phyloP scores from a whole-genome alignment of 2,888 invertebrate species.

The Phytoseiulus persimilis region DNA sequence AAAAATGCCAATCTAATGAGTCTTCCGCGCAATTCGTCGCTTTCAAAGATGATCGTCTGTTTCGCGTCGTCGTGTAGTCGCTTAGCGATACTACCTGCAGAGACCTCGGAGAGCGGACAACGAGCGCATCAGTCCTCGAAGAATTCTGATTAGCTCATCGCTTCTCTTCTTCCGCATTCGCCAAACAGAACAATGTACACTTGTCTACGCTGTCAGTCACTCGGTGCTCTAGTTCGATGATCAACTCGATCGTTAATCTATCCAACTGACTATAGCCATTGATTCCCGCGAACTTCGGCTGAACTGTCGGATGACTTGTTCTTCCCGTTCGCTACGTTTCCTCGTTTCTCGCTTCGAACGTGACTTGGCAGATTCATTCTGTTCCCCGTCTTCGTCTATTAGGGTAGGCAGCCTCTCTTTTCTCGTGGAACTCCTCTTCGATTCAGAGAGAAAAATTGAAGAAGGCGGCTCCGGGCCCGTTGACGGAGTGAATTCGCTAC shows the following conservation, averaged over 20 bases:
- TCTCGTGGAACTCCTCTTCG: background rate
- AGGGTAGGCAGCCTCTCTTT: no score
- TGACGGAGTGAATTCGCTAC: background rate
- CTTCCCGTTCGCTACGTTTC: background rate
- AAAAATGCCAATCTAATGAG: background rate
- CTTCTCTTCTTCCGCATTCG: background rate
- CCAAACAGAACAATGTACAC: background rate
- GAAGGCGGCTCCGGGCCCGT: background rate
- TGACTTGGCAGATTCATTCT: no score
- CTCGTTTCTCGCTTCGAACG: background rate
- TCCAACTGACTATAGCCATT: background rate
- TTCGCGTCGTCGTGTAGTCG: background rate
- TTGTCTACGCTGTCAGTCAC: background rate
- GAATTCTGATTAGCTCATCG: slow-evolving; percentile 5
- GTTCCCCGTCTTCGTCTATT: no score
- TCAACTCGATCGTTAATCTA: background rate
- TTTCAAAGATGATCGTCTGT: background rate
- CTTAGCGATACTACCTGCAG: background rate
- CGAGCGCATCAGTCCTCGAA: background rate
- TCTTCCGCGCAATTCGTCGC: background rate
- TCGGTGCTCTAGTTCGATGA: background rate
- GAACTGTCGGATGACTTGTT: no score
- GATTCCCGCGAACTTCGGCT: background rate
- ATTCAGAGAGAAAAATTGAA: background rate
- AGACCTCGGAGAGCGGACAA: background rate